Percentiles rank a stretch among this genome's conserved stretches.
Conservation (phyloP, 2,797 vertebrate genomes). For the Acrossocheilus fasciatus region DNA sequence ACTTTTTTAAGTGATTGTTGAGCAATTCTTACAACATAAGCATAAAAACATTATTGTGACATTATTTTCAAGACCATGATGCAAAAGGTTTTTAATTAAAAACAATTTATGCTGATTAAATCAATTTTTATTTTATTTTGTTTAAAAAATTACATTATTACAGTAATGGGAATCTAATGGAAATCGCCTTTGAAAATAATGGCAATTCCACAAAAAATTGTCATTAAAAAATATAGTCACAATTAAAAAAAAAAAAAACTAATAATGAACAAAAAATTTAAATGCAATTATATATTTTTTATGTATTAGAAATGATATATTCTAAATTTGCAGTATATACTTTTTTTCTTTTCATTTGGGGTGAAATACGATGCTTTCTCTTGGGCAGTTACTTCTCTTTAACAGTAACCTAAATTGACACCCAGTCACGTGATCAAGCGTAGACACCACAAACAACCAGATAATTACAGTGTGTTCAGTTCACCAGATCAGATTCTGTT, state of each 20-base stretch:
- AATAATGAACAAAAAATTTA: background rate
- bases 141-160: background rate
- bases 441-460: background rate
- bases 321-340: background rate
- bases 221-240: background rate
- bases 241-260: background rate
- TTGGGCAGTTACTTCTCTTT: conserved; percentile 13
- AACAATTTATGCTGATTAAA: background rate
- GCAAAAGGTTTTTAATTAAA: background rate
- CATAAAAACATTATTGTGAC: background rate
- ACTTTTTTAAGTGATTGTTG: background rate
- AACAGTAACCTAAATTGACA: background rate
- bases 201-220: background rate
- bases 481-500: background rate
- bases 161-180: background rate
- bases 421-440: background rate
- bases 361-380: background rate
- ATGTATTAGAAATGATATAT: background rate
- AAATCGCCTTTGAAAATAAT: background rate
- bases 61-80: background rate
- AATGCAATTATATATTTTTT: background rate
- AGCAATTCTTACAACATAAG: background rate
- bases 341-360: background rate
- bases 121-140: background rate
- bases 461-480: background rate